Percentiles rank a stretch among this genome's conserved stretches.
phyloP scores from a whole-genome alignment of 2,888 invertebrate species.

The Drosophila recens region DNA sequence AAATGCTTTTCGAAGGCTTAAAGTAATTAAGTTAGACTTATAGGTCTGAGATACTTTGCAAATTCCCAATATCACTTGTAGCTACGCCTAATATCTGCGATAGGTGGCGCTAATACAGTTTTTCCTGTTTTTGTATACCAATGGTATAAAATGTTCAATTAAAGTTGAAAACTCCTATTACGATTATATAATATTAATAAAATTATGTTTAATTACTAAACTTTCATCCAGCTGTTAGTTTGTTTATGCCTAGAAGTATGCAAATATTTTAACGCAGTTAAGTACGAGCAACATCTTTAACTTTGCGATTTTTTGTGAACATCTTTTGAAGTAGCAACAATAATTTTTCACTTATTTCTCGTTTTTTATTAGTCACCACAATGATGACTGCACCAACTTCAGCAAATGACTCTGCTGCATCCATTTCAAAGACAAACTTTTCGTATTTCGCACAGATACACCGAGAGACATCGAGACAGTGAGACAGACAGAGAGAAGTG shows the following conservation, averaged over 20 bases:
- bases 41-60: no score
- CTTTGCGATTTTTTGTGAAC: conserved; percentile 23
- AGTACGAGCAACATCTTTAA: conserved; percentile 18
- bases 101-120: no score
- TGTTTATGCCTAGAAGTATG: neutral
- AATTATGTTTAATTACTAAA: neutral
- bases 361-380: conserved; percentile 60
- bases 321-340: conserved; percentile 51
- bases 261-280: conserved; percentile 4
- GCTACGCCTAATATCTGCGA: no score
- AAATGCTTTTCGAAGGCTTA: neutral
- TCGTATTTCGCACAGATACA: conserved; percentile 54
- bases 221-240: neutral
- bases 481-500: conserved; percentile 5
- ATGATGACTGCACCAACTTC: conserved; percentile 54
- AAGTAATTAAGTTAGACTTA: neutral
- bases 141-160: no score
- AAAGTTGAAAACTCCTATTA: no score
- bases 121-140: no score
- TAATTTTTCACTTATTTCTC: conserved; percentile 55
- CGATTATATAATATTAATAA: neutral
- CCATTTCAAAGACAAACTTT: conserved; percentile 64
- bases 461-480: neutral
- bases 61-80: no score
- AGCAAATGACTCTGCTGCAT: conserved; percentile 62